Conservation (phyloP, 1,140 invertebrate genomes). For the Cataglyphis hispanica region DNA sequence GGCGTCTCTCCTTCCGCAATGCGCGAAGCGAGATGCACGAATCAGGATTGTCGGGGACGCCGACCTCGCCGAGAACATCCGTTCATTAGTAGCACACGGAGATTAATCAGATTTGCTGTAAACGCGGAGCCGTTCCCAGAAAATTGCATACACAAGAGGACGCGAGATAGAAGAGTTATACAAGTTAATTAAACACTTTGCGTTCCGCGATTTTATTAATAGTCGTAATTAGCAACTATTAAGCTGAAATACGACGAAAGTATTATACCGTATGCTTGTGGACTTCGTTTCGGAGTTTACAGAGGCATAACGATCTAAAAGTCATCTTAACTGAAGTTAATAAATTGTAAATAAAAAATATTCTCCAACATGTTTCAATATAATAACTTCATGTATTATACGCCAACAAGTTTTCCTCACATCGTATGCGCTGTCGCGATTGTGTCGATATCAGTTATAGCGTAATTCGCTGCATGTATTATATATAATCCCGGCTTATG, state of each 20-base stretch:
- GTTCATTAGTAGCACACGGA: slow-evolving; percentile 58
- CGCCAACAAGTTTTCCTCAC: background rate
- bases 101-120: slow-evolving; percentile 57
- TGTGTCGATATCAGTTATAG: slow-evolving; percentile 38
- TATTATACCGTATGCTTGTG: background rate
- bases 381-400: background rate
- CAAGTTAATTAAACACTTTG: slow-evolving; percentile 53
- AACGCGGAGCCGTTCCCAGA: slow-evolving; percentile 27
- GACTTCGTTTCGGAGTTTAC: background rate
- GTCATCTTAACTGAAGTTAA: background rate
- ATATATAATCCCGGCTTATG: slow-evolving; percentile 16
- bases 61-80: slow-evolving; percentile 40
- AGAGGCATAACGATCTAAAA: background rate
- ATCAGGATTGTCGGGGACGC: slow-evolving; percentile 48
- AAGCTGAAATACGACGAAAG: background rate
- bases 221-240: slow-evolving; percentile 32
- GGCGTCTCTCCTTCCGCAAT: slow-evolving; percentile 50
- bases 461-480: slow-evolving; percentile 41
- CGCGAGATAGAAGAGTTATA: slow-evolving; percentile 15
- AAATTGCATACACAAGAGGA: slow-evolving; percentile 36
- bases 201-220: slow-evolving; percentile 37
- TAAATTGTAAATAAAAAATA: background rate
- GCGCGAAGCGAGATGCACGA: slow-evolving; percentile 28
- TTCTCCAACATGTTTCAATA: background rate
- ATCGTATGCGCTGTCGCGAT: slow-evolving; percentile 1